Evolutionary conservation across 2,888 invertebrate genomes (phyloP).

Genomic region (Drosophila planitibia): DNA sequence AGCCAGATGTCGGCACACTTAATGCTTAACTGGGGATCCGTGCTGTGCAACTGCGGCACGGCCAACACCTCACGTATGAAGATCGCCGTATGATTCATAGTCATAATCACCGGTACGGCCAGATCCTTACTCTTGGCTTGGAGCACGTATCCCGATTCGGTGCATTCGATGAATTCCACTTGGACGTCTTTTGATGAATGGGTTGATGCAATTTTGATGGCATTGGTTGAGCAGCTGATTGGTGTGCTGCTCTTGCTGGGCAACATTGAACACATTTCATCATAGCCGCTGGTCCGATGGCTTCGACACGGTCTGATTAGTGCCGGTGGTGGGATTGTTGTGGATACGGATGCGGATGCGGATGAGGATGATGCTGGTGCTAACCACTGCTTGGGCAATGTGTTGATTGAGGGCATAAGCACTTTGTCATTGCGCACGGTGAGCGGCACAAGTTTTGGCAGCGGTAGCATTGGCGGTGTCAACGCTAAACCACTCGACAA

Average conservation of each 20-base stretch:
- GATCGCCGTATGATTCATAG: conserved; percentile 49
- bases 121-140: conserved; percentile 30
- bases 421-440: neutral
- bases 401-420: neutral
- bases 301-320: neutral
- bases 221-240: neutral
- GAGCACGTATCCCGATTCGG: conserved; percentile 37
- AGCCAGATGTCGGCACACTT: conserved; percentile 58
- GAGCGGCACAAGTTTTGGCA: neutral
- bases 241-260: neutral
- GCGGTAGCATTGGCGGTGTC: too few species aligned
- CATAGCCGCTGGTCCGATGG: neutral
- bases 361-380: neutral
- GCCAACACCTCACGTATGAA: conserved; percentile 76
- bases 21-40: conserved; percentile 5
- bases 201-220: neutral
- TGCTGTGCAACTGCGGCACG: conserved; percentile 71
- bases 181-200: conserved; percentile 9
- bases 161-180: conserved; percentile 13
- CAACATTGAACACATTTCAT: neutral
- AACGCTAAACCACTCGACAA: neutral
- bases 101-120: conserved; percentile 20
- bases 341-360: neutral
- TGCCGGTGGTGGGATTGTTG: neutral
- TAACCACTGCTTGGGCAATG: neutral